Conservation (phyloP, 1,140 invertebrate genomes). For the Nomia melanderi region DNA sequence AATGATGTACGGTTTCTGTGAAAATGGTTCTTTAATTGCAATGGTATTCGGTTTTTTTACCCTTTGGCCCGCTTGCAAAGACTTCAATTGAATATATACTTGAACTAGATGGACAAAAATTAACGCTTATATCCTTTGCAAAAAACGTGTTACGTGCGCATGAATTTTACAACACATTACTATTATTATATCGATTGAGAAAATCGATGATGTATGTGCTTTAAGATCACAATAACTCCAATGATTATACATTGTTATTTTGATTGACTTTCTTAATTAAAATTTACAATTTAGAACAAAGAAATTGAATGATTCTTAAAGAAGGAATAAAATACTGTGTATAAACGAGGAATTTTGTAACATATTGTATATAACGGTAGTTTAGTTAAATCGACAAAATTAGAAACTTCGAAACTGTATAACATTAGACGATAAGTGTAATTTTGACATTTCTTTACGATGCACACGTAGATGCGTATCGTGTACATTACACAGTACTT, state of each 20-base stretch:
- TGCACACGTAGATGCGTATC: neutral
- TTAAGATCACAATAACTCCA: neutral
- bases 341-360: slow-evolving; percentile 74
- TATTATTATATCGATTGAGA: neutral
- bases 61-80: neutral
- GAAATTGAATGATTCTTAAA: neutral
- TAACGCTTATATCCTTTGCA: neutral
- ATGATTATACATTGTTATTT: neutral
- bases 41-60: neutral
- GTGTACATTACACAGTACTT: neutral
- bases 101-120: neutral
- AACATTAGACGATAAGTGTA: neutral
- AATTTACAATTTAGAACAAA: neutral
- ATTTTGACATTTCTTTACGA: neutral
- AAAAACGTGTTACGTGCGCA: neutral
- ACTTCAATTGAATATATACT: neutral
- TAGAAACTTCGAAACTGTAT: slow-evolving; percentile 14
- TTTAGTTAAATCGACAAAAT: slow-evolving; percentile 48
- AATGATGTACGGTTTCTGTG: neutral
- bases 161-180: neutral
- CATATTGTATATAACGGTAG: slow-evolving; percentile 79
- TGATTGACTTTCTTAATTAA: neutral
- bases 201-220: neutral
- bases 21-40: neutral
- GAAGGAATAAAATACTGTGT: neutral